These are phyloP conservation scores for Ectemnius lituratus DNA, from an alignment of 2,888 invertebrate genomes.

Conservation along the genomic window DNA sequence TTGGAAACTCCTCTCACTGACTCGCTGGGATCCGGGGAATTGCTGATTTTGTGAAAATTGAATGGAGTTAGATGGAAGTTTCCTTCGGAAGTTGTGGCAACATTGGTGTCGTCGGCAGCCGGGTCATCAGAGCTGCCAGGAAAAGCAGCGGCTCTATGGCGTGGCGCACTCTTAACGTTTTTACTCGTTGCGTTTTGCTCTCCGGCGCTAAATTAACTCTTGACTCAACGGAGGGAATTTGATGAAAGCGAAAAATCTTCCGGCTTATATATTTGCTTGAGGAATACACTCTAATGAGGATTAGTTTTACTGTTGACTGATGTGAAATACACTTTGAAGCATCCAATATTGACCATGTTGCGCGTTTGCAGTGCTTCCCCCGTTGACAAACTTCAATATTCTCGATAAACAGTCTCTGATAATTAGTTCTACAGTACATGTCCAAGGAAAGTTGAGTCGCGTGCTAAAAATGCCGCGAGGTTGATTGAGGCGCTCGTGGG, in stretches of 20 bases:
- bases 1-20: too few relatives aligned
- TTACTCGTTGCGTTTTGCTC: not conserved
- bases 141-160: too few relatives aligned
- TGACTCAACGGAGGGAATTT: slow-evolving; percentile 34
- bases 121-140: too few relatives aligned
- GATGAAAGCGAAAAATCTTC: slow-evolving; percentile 50
- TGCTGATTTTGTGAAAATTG: too few relatives aligned
- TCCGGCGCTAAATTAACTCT: slow-evolving; percentile 42
- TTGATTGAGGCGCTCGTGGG: not conserved
- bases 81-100: too few relatives aligned
- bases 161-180: too few relatives aligned
- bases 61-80: too few relatives aligned
- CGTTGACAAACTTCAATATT: not conserved
- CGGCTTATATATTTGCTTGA: slow-evolving; percentile 31
- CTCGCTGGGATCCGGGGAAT: too few relatives aligned
- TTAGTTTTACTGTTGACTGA: slow-evolving; percentile 29
- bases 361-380: not conserved
- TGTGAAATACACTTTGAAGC: slow-evolving; percentile 16
- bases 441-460: not conserved
- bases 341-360: not conserved
- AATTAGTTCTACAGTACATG: not conserved
- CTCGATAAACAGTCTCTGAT: not conserved
- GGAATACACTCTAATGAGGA: slow-evolving; percentile 39
- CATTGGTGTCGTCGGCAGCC: too few relatives aligned
- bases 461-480: not conserved